Base-by-base conservation (phyloP, 2,888 invertebrate genomes). In the Zele albiditarsus region DNA sequence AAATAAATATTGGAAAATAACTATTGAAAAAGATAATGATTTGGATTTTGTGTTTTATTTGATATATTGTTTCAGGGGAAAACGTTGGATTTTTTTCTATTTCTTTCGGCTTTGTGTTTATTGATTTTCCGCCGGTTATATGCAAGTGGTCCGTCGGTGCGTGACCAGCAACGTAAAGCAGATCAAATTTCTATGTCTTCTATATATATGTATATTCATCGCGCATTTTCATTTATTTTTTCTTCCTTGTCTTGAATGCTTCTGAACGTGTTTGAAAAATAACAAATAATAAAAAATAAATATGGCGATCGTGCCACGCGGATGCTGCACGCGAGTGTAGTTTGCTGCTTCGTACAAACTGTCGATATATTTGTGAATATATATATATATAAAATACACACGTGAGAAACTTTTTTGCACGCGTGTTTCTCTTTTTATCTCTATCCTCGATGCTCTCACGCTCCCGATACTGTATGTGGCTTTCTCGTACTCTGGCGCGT, bases 401-500 rank as follows among this genome's bases (percentile, higher is more conserved):
- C 14, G 28, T 49, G 46, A 60, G 53, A 53, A 63, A 68, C 58
- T 53, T 68, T 46, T 69, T 42, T 27, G 33, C 63, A 68, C 31
- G 38, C 67, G 53, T 62, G 49, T 42, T 62, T 28, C 60, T 62
- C 25, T 46, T 31, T 71, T 46, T 60, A 60, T 60, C 60, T 71
- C 71, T 62, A 60, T 71, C 46, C 46, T 46, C 67, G 46, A 65
- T 66, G 68, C 76, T 78, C 78, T 76, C 74, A 76, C 74, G 76
- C 73, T 78, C 76, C 62, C 78, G 72, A 74, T 76, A 73, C 63
- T 73, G 46, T 16, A 28, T 67, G 62, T 75, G 12, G 53, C 69
- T 73, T 49, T 71, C 68, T 63, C 66, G 73, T 77, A 74, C 77
- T 79, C 78, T 49, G 79, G 70, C 82, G 80, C 82, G 82, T 83